These are phyloP conservation scores for Baronia brevicornis DNA, from an alignment of 2,888 invertebrate genomes.

Conservation along the genomic window DNA sequence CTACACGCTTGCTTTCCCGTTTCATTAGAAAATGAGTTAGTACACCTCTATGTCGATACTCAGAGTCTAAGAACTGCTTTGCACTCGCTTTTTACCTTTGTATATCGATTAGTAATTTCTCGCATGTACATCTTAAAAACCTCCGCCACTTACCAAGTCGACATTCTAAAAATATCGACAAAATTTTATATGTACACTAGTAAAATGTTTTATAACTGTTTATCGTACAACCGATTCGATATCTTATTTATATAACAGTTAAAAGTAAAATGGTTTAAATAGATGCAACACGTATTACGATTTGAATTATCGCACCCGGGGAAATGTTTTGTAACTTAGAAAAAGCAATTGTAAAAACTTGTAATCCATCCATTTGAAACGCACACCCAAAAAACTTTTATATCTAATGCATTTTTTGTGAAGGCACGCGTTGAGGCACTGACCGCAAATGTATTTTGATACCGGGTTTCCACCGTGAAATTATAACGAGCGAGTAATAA, in stretches of 20 bases:
- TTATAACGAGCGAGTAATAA: too few species aligned
- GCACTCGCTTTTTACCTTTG: too few species aligned
- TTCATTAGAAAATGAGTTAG: too few species aligned
- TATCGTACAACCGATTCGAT: not conserved
- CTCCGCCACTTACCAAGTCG: too few species aligned
- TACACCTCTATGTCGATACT: too few species aligned
- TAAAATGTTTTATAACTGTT: not conserved
- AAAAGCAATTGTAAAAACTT: slow-evolving; percentile 11
- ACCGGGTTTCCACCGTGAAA: not conserved
- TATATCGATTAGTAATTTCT: too few species aligned
- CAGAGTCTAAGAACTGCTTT: too few species aligned
- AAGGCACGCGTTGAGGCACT: slow-evolving; percentile 15
- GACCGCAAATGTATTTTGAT: slow-evolving; percentile 17
- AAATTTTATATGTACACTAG: slow-evolving; percentile 1
- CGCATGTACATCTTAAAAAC: too few species aligned
- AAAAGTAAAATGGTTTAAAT: slow-evolving; percentile 3
- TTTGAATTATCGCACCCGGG: slow-evolving; percentile 1
- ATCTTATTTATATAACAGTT: not conserved
- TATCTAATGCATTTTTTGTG: slow-evolving; percentile 18
- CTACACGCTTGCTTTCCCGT: too few species aligned
- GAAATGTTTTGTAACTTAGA: slow-evolving; percentile 13
- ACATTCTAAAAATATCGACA: slow-evolving; percentile 1
- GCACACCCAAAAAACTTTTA: slow-evolving; percentile 19
- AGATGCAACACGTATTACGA: not conserved
- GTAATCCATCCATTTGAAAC: slow-evolving; percentile 18